phyloP scores from a whole-genome alignment of 1,140 invertebrate species.

The Euschistus heros region DNA sequence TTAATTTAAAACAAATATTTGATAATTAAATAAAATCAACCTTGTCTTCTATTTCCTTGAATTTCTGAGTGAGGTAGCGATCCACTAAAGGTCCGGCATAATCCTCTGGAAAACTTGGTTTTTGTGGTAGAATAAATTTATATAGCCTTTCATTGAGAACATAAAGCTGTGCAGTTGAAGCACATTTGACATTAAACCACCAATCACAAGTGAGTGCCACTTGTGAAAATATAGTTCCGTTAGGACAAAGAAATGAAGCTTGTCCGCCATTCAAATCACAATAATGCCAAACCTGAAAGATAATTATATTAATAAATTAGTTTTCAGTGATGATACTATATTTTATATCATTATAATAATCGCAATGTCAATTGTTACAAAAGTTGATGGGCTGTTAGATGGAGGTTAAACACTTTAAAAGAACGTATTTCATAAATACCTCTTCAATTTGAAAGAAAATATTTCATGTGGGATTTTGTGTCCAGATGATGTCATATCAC shows the following conservation, averaged over 20 bases:
- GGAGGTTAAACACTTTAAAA: too few relatives aligned
- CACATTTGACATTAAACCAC: constrained; percentile 78
- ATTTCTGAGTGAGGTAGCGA: constrained; percentile 68
- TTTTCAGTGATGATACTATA: neutral
- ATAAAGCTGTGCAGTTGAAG: constrained; percentile 68
- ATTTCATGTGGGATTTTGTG: too few relatives aligned
- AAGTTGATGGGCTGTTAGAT: too few relatives aligned
- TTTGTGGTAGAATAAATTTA: constrained; percentile 72
- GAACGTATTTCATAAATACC: too few relatives aligned
- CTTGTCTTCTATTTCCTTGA: constrained; percentile 64
- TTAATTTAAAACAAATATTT: constrained; percentile 31
- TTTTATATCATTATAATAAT: neutral
- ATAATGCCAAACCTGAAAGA: constrained; percentile 74
- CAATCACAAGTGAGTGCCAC: constrained; percentile 74
- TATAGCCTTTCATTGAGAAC: constrained; percentile 78
- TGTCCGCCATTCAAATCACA: constrained; percentile 84
- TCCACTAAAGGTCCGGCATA: constrained; percentile 75
- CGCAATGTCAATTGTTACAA: too few relatives aligned
- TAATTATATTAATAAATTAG: constrained; percentile 9
- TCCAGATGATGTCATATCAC: too few relatives aligned
- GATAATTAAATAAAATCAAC: constrained; percentile 40
- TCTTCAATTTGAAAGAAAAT: too few relatives aligned
- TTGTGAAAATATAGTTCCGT: constrained; percentile 85
- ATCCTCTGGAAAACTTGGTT: constrained; percentile 77
- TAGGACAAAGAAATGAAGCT: constrained; percentile 80